A percentile compares a stretch with the other conserved stretches of the same genome.
These are phyloP conservation scores for Hylomyscus alleni DNA, from an alignment of 2,797 vertebrate genomes.

Conservation along the genomic window DNA sequence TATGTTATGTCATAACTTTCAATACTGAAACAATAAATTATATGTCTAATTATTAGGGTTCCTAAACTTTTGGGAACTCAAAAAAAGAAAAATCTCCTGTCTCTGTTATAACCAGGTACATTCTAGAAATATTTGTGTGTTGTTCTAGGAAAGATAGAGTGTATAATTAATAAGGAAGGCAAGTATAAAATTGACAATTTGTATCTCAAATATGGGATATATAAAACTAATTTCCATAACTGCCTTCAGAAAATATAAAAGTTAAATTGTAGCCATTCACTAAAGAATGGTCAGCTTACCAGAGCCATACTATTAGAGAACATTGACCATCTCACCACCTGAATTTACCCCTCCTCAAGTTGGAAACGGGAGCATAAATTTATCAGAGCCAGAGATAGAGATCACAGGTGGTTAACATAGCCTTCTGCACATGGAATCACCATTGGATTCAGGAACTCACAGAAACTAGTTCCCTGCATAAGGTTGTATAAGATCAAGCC, in stretches of 20 bases:
- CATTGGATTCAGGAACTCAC: too few species aligned
- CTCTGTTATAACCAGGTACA: background rate
- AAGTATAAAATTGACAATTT: background rate
- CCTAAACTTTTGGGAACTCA: rapidly evolving
- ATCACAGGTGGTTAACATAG: background rate
- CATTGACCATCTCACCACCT: too few species aligned
- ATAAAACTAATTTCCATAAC: background rate
- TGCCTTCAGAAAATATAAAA: background rate
- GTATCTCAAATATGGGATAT: background rate
- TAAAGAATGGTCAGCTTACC: background rate
- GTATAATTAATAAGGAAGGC: background rate
- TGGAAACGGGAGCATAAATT: background rate
- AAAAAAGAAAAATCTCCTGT: background rate
- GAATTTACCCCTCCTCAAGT: background rate
- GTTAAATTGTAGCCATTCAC: background rate
- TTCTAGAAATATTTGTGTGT: background rate
- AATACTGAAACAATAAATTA: background rate
- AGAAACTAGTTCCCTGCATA: background rate
- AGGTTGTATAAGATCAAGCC: too few species aligned
- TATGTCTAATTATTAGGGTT: background rate
- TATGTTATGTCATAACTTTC: background rate
- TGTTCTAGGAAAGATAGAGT: background rate
- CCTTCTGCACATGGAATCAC: background rate
- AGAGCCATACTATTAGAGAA: background rate
- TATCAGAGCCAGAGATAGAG: too few species aligned